These are phyloP conservation scores for Tribolium madens DNA, from an alignment of 1,140 invertebrate species.

Conservation along the genomic window DNA sequence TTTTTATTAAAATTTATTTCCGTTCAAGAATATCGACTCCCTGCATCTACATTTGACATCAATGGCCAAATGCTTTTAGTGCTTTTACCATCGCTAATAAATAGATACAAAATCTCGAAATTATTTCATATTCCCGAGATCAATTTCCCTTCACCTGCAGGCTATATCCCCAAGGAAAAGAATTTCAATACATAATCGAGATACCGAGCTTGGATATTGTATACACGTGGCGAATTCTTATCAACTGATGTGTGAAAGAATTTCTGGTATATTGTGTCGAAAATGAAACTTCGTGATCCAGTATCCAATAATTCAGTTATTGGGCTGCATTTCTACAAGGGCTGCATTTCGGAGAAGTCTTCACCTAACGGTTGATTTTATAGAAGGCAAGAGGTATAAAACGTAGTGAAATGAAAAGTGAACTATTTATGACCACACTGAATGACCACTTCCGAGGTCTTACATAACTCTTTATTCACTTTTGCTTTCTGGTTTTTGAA, in stretches of 20 bases:
- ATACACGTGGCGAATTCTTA: slow-evolving; percentile 40
- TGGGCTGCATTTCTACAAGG: background rate
- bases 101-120: background rate
- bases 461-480: slow-evolving; percentile 51
- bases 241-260: slow-evolving; percentile 38
- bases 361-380: slow-evolving; percentile 25
- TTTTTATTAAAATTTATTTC: slow-evolving; percentile 44
- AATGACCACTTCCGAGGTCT: slow-evolving; percentile 52
- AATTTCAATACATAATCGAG: slow-evolving; percentile 28
- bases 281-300: slow-evolving; percentile 9
- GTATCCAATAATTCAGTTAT: background rate
- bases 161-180: background rate
- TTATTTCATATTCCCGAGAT: background rate
- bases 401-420: slow-evolving; percentile 53
- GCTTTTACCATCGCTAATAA: slow-evolving; percentile 52
- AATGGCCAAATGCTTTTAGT: slow-evolving; percentile 56
- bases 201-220: slow-evolving; percentile 7
- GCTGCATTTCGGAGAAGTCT: background rate
- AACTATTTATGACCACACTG: slow-evolving; percentile 55
- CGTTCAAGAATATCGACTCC: background rate
- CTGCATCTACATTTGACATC: slow-evolving; percentile 45
- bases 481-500: slow-evolving; percentile 46
- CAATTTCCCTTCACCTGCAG: background rate
- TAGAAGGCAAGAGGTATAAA: slow-evolving; percentile 36
- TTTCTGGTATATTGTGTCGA: slow-evolving; percentile 22